A percentile compares a stretch with the other conserved stretches of the same genome.
Evolutionary conservation across 1,140 invertebrate species (phyloP).

Genomic region (Bombus polaris): DNA sequence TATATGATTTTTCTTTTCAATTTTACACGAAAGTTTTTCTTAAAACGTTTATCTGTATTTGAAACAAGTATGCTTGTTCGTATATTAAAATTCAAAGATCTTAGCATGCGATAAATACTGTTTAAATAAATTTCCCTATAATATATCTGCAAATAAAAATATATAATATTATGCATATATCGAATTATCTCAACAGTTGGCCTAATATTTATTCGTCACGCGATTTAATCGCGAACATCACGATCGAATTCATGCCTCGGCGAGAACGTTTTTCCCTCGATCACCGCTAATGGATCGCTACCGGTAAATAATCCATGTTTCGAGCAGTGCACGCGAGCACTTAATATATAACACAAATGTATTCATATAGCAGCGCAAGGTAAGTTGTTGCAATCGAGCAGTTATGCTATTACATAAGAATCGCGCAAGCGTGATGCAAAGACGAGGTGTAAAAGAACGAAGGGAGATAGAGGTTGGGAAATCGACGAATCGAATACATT

Average conservation of each 20-base stretch:
- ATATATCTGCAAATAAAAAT: too few species aligned
- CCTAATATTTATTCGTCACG: too few species aligned
- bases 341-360: background rate
- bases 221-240: too few species aligned
- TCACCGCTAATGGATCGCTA: background rate
- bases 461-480: background rate
- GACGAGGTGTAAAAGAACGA: background rate
- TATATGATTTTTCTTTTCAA: too few species aligned
- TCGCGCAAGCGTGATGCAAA: background rate
- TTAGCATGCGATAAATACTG: too few species aligned
- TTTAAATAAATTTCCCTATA: too few species aligned
- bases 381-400: conserved; percentile 33
- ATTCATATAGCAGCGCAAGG: background rate
- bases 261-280: background rate
- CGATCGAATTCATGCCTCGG: too few species aligned
- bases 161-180: background rate
- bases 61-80: too few species aligned
- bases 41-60: too few species aligned
- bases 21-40: too few species aligned
- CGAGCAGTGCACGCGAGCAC: background rate
- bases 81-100: too few species aligned
- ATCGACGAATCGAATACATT: conserved; percentile 13
- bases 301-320: background rate
- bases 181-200: too few species aligned
- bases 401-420: conserved; percentile 48